phyloP scores from a whole-genome alignment of 2,888 invertebrate genomes.

The Caenorhabditis drosophilae region DNA sequence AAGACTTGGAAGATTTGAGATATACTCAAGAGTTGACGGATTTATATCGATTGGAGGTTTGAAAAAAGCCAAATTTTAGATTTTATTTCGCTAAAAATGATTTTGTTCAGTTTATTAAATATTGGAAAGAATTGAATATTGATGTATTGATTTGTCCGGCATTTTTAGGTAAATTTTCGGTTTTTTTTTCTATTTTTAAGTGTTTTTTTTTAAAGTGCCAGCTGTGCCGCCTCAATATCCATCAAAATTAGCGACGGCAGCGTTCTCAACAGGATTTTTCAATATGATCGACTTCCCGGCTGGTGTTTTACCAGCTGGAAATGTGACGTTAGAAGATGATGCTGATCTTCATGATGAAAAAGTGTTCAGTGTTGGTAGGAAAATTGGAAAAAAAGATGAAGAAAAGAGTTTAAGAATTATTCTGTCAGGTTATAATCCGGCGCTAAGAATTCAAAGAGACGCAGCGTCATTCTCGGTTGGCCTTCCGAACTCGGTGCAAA shows the following conservation, averaged over 20 bases:
- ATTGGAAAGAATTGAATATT: slow-evolving; percentile 56
- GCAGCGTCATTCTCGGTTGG: slow-evolving; percentile 51
- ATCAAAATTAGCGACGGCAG: slow-evolving; percentile 52
- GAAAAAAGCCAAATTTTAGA: not conserved
- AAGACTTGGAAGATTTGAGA: slow-evolving; percentile 50
- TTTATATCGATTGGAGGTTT: slow-evolving; percentile 51
- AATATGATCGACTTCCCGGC: slow-evolving; percentile 70
- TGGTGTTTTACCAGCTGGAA: slow-evolving; percentile 70
- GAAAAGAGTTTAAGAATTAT: not conserved
- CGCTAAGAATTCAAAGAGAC: slow-evolving; percentile 33
- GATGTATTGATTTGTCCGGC: slow-evolving; percentile 70
- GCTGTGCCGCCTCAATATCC: slow-evolving; percentile 62
- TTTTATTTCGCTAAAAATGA: not conserved
- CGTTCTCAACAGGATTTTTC: slow-evolving; percentile 67
- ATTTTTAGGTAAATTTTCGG: slow-evolving; percentile 62
- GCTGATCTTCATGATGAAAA: slow-evolving; percentile 49
- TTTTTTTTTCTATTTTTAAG: not conserved
- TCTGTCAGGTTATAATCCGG: slow-evolving; percentile 49
- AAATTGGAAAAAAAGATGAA: too few species aligned
- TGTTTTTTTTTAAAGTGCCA: slow-evolving; percentile 45
- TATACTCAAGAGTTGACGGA: slow-evolving; percentile 60
- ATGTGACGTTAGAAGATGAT: slow-evolving; percentile 59
- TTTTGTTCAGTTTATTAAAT: slow-evolving; percentile 49
- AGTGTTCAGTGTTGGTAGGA: slow-evolving; percentile 52
- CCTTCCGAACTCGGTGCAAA: slow-evolving; percentile 60